These are phyloP conservation scores for Mesorhabditis belari DNA, from an alignment of 2,888 invertebrate species.

Conservation along the genomic window DNA sequence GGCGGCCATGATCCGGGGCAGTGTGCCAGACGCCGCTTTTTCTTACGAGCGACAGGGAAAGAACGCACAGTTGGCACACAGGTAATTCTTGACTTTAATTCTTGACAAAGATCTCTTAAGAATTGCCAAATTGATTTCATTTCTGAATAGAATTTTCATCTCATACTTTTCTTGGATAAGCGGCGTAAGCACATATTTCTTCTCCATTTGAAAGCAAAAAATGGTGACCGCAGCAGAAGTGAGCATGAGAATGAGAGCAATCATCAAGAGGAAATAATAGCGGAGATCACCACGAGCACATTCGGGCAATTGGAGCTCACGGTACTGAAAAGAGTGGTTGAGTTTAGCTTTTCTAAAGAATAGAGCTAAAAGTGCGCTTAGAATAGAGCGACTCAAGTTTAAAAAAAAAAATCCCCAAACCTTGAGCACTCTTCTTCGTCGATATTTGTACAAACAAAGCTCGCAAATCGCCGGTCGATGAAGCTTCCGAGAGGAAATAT, in stretches of 20 bases:
- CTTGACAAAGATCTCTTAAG: too few relatives aligned
- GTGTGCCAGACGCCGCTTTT: too few relatives aligned
- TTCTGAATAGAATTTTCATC: too few relatives aligned
- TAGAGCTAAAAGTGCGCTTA: not conserved
- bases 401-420: too few relatives aligned
- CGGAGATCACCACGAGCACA: constrained; percentile 58
- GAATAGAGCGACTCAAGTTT: too few relatives aligned
- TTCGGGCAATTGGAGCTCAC: constrained; percentile 57
- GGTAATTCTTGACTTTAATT: too few relatives aligned
- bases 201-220: constrained; percentile 55
- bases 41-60: too few relatives aligned
- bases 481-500: constrained; percentile 56
- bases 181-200: constrained; percentile 8
- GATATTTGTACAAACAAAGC: constrained; percentile 59
- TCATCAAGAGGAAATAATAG: constrained; percentile 57
- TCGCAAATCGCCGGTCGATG: constrained; percentile 59
- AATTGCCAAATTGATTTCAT: too few relatives aligned
- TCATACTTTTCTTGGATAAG: too few relatives aligned
- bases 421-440: constrained; percentile 59
- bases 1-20: too few relatives aligned
- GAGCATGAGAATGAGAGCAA: constrained; percentile 58
- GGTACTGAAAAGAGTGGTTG: constrained; percentile 53
- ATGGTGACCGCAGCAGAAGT: constrained; percentile 59
- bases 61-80: too few relatives aligned
- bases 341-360: not conserved